A percentile compares a stretch with the other conserved stretches of the same genome.
Evolutionary conservation across 1,140 invertebrate species (phyloP).

Genomic region (Neodiprion pinetum): DNA sequence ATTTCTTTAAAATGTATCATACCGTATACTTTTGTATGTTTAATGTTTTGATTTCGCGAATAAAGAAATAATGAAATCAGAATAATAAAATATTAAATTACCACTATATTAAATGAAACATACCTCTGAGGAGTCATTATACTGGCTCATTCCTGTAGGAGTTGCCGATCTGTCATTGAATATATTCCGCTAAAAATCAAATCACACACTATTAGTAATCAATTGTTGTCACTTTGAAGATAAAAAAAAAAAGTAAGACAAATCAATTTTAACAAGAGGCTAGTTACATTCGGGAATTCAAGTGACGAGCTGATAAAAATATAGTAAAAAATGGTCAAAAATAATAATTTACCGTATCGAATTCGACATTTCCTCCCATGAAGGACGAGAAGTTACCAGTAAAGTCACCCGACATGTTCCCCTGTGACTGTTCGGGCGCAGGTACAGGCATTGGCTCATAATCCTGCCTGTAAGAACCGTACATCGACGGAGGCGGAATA

Average conservation of each 20-base stretch:
- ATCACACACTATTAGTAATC: neutral
- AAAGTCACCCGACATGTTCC: conserved; percentile 47
- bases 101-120: conserved; percentile 11
- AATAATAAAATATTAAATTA: neutral
- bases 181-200: conserved; percentile 51
- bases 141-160: conserved; percentile 45
- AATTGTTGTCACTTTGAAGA: neutral
- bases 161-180: conserved; percentile 51
- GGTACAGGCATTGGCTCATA: conserved; percentile 52
- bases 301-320: neutral
- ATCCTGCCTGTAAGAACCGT: conserved; percentile 56
- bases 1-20: no score
- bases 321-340: neutral
- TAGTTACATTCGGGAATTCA: no score
- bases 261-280: conserved; percentile 9
- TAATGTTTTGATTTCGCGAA: neutral
- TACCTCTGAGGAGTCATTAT: conserved; percentile 55
- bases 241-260: conserved; percentile 3
- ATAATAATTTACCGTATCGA: conserved; percentile 50
- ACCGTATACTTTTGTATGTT: neutral
- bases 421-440: conserved; percentile 43
- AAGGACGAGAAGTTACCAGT: conserved; percentile 58
- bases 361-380: conserved; percentile 59
- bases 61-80: conserved; percentile 8
- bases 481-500: conserved; percentile 53